Evolutionary conservation across 2,797 vertebrate genomes (phyloP).

Genomic region (Eremophila alpestris): DNA sequence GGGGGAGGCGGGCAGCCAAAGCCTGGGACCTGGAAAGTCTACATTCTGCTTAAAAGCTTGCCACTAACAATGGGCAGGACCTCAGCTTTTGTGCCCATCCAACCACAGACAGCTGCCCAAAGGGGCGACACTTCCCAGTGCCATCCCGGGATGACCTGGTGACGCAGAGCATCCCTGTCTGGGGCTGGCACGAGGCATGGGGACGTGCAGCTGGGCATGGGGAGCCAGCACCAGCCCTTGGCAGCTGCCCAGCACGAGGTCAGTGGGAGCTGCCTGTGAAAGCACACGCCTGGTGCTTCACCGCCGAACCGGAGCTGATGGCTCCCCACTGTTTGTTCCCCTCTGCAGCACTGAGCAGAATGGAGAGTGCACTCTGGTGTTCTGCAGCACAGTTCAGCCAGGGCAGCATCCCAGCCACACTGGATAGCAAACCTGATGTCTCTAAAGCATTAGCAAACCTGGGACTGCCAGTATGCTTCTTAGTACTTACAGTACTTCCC

Average conservation of each 20-base stretch:
- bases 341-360: accelerated
- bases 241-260: neutral
- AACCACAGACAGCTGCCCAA: neutral
- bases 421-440: neutral
- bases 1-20: neutral
- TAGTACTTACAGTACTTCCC: neutral
- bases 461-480: neutral
- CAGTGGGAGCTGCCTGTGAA: neutral
- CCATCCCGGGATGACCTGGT: neutral
- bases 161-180: neutral
- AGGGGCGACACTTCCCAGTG: accelerated
- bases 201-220: slow-evolving; percentile 24
- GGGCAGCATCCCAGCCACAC: neutral
- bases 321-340: neutral
- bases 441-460: neutral
- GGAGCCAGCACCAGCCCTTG: neutral
- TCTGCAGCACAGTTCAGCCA: neutral
- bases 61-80: neutral
- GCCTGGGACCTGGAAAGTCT: neutral
- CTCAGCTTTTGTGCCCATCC: neutral
- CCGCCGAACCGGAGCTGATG: neutral
- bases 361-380: neutral
- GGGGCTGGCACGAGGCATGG: neutral
- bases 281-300: neutral
- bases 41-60: neutral